These are phyloP conservation scores for Eupithecia pulchellata DNA, from an alignment of 2,888 invertebrate genomes.

Conservation along the genomic window DNA sequence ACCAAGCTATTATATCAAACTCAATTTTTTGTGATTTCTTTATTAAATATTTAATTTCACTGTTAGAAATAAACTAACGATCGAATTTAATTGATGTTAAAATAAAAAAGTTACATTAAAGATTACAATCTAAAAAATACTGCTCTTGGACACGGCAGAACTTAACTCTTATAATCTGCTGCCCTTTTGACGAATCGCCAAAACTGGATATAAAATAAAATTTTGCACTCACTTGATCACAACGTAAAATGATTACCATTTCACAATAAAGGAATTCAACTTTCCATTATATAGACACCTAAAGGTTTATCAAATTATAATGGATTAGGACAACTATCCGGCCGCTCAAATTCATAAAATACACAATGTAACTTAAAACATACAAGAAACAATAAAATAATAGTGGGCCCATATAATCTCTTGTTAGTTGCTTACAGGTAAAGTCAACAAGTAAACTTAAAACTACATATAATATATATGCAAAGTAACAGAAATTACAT, in stretches of 20 bases:
- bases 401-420: conserved; percentile 36
- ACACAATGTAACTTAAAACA: conserved; percentile 21
- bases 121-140: conserved; percentile 84
- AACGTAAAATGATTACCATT: conserved; percentile 83
- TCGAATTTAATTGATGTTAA: conserved; percentile 82
- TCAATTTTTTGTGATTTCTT: conserved; percentile 81
- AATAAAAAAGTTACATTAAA: conserved; percentile 80
- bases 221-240: conserved; percentile 85
- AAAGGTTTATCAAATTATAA: conserved; percentile 56
- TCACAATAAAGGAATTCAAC: conserved; percentile 80
- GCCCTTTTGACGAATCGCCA: conserved; percentile 73
- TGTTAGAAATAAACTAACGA: conserved; percentile 86
- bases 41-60: conserved; percentile 85
- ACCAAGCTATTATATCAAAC: conserved; percentile 59
- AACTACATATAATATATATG: conserved; percentile 3
- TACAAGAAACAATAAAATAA: conserved; percentile 21
- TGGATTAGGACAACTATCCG: conserved; percentile 40
- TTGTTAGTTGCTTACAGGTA: conserved; percentile 24
- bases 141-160: conserved; percentile 83
- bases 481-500: conserved; percentile 28
- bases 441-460: conserved; percentile 25
- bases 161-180: conserved; percentile 71
- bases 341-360: conserved; percentile 20
- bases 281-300: conserved; percentile 56
- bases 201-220: conserved; percentile 75